A percentile compares a stretch with the other conserved stretches of the same genome.
Evolutionary conservation across 2,797 vertebrate species (phyloP).

Genomic region (Hephaestus fuliginosus): DNA sequence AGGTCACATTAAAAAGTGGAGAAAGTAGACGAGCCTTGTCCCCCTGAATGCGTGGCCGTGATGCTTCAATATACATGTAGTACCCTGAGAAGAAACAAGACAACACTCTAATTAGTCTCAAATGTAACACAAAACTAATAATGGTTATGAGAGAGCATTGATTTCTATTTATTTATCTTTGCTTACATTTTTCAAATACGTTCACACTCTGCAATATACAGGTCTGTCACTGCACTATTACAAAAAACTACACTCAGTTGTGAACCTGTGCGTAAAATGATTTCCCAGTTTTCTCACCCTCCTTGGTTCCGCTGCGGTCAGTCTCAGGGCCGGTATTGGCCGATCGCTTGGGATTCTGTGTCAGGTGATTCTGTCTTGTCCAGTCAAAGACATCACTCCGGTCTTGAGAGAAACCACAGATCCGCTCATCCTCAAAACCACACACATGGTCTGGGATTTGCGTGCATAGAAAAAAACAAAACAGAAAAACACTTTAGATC

Average conservation of each 20-base stretch:
- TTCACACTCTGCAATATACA: background rate
- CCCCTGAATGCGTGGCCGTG: constrained; percentile 90
- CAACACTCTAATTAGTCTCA: background rate
- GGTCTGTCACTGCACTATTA: background rate
- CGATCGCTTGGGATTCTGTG: constrained; percentile 94
- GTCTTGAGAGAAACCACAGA: constrained; percentile 96
- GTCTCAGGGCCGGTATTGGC: constrained; percentile 94
- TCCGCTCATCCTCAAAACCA: constrained; percentile 93
- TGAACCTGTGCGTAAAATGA: background rate
- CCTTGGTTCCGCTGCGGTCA: constrained; percentile 93
- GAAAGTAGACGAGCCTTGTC: constrained; percentile 95
- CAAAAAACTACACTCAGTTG: background rate
- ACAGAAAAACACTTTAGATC: constrained; percentile 19
- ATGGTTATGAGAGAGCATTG: background rate
- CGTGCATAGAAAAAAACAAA: constrained; percentile 7
- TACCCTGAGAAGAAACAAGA: constrained; percentile 86
- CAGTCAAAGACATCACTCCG: constrained; percentile 95
- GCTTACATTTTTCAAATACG: background rate
- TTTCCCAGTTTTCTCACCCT: constrained; percentile 84
- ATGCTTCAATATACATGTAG: constrained; percentile 99
- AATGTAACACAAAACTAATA: background rate
- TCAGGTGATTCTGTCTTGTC: constrained; percentile 94
- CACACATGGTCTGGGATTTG: constrained; percentile 86
- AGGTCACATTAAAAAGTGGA: constrained; percentile 93
- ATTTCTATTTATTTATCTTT: background rate